These are phyloP conservation scores for Falco punctatus DNA, from an alignment of 2,113 vertebrate species.

Conservation along the genomic window DNA sequence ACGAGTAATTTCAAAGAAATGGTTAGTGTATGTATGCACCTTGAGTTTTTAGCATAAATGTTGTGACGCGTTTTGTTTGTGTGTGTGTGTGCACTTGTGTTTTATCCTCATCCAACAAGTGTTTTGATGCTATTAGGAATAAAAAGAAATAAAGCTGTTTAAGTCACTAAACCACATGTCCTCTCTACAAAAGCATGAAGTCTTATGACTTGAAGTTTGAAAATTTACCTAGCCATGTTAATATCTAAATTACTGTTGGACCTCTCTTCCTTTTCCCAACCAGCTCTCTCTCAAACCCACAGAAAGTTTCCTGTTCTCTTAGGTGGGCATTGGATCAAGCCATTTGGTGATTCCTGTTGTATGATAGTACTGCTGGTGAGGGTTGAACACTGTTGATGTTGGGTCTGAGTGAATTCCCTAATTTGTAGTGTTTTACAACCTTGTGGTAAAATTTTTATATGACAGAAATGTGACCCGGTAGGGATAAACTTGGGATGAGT, in stretches of 20 bases:
- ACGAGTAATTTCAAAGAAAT: neutral
- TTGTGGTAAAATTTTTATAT: neutral
- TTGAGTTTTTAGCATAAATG: conserved; percentile 11
- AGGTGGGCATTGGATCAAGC: neutral
- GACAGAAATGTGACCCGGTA: neutral
- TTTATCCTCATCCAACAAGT: neutral
- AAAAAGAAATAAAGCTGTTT: neutral
- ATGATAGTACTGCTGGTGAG: neutral
- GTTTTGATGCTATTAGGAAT: neutral
- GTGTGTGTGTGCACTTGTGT: neutral
- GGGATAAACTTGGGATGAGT: neutral
- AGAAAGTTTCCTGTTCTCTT: neutral
- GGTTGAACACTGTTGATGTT: neutral
- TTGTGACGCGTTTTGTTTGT: neutral
- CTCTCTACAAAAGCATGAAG: neutral
- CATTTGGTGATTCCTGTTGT: neutral
- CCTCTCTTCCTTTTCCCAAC: neutral
- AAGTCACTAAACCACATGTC: neutral
- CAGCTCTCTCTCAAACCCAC: neutral
- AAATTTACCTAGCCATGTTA: neutral
- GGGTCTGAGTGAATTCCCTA: neutral
- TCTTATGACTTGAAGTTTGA: neutral
- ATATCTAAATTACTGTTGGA: neutral
- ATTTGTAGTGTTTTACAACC: neutral
- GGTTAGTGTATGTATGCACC: neutral